These are phyloP conservation scores for Xerus inauris DNA, from an alignment of 2,113 vertebrate species.

Conservation along the genomic window DNA sequence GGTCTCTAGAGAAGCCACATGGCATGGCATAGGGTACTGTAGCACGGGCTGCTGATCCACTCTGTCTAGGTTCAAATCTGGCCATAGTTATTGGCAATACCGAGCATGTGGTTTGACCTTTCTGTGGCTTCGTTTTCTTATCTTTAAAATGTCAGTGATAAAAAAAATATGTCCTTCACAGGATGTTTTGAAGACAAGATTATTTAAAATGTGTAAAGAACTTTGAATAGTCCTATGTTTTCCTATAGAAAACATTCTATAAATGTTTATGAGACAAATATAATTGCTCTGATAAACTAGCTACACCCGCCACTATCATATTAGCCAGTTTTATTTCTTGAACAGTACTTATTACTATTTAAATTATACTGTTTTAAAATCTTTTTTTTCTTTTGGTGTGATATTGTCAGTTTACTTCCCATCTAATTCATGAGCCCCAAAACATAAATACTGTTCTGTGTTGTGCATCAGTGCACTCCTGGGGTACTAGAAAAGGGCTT, in stretches of 20 bases:
- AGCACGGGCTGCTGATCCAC: background rate
- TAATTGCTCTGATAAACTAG: background rate
- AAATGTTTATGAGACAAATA: background rate
- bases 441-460: background rate
- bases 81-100: background rate
- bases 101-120: background rate
- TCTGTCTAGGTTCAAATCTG: background rate
- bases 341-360: background rate
- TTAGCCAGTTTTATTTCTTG: background rate
- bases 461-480: background rate
- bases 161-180: background rate
- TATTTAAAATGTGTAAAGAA: background rate
- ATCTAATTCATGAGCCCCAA: background rate
- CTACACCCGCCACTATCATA: background rate
- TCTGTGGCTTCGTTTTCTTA: background rate
- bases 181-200: background rate
- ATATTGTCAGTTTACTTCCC: background rate
- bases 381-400: background rate
- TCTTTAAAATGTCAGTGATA: background rate
- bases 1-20: background rate
- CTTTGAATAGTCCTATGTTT: background rate
- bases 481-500: background rate
- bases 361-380: background rate
- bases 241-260: background rate
- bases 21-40: fast-evolving